Conservation (phyloP, 2,888 invertebrate genomes). For the Tiliacea citrago region DNA sequence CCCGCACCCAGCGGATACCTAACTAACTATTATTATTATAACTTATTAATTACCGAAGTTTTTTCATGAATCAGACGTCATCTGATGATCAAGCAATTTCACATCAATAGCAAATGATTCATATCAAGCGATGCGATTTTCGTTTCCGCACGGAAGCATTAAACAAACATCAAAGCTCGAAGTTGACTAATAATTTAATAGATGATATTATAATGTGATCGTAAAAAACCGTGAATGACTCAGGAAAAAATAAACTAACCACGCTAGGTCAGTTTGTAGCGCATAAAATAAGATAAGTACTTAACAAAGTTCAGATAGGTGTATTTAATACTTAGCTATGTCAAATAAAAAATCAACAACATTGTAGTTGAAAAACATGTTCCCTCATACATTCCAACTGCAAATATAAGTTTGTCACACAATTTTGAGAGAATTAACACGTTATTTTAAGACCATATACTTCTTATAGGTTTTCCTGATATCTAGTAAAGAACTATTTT, state of each 20-base stretch:
- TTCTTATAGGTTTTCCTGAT: no score
- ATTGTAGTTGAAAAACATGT: no score
- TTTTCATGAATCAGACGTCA: background rate
- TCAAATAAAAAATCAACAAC: no score
- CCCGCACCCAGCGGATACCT: no score
- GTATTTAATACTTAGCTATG: no score
- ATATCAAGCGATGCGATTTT: conserved; percentile 13
- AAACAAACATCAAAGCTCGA: conserved; percentile 20
- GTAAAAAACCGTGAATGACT: conserved; percentile 21
- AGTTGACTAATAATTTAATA: conserved; percentile 29
- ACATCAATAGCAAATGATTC: background rate
- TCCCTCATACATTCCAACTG: no score
- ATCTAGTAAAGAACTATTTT: no score
- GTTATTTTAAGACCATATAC: no score
- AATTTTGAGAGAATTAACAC: no score
- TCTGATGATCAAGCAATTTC: conserved; percentile 10
- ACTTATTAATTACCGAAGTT: background rate
- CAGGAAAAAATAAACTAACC: background rate
- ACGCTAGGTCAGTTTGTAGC: conserved; percentile 7
- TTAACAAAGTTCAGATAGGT: background rate
- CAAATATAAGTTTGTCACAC: no score
- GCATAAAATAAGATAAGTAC: background rate
- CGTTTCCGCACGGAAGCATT: conserved; percentile 7
- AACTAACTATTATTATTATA: background rate
- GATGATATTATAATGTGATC: background rate